Evolutionary conservation across 2,888 invertebrate species (phyloP), one percentile per base, ranked within the genome.

Genomic region (Lissonota sp.): DNA sequence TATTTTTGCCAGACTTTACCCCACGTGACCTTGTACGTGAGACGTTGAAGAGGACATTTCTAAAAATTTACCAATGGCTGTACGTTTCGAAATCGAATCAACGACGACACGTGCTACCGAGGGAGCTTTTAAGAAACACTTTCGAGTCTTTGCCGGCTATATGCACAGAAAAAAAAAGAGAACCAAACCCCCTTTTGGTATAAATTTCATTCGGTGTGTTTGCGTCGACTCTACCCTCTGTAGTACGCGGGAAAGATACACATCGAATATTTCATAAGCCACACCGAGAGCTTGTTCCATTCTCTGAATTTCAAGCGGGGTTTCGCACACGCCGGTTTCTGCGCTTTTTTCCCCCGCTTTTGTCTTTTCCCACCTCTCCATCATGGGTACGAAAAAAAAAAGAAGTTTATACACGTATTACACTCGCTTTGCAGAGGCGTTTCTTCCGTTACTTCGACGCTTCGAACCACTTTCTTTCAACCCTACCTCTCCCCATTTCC

Each of bases 181-280:
- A 26, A 26, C 26, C n/a, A n/a, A 26, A 26, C 26, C 26, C 26
- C 26, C 26, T 62, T 49, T 55, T n/a, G 64, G 76, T 82, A 77
- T 84, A 82, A 84, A 84, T 83, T 84, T 83, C 80, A 82, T 84
- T 79, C 57, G 63, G 14, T 42, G 26, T 53, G 42, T 60, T 26
- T 3, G 40, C 57, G 44, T n/a, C 16, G 44, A 64, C 57, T 70
- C 14, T 51, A 7, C 46, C 6, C 53, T 70, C 62, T n/a, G 12
- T 42, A 26, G 3, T 16, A 69, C 67, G 58, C 12, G 58, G 39
- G 46, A 57, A 70, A 51, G 72, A 84, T 83, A 86, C 86, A 85
- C 84, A 85, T 87, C 86, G 87, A 88, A 89, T 90, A 90, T 89
- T 89, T 89, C 87, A 89, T 88, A 87, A 88, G 87, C 85, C 44